Conservation (phyloP, 2,888 invertebrate species). For the Nudaria mundana region DNA sequence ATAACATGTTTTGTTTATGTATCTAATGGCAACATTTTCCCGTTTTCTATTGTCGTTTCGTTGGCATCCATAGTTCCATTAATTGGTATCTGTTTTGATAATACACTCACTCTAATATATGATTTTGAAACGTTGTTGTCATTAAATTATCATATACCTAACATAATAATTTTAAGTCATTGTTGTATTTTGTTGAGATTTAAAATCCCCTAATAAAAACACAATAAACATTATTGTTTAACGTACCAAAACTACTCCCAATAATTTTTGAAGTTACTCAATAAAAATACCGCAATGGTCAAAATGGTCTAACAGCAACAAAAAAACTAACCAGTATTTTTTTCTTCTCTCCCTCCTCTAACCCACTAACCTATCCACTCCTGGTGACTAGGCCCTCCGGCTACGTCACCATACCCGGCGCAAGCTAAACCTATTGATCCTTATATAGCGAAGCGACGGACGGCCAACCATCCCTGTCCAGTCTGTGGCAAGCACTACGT, state of each 20-base stretch:
- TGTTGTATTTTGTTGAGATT: constrained; percentile 32
- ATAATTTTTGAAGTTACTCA: constrained; percentile 3
- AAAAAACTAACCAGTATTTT: constrained; percentile 64
- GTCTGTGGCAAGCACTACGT: constrained; percentile 98
- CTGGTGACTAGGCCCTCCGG: constrained; percentile 83
- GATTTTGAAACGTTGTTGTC: constrained; percentile 29
- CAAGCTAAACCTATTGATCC: constrained; percentile 84
- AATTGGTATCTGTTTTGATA: constrained; percentile 40
- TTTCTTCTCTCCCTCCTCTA: constrained; percentile 48
- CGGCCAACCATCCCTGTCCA: constrained; percentile 96
- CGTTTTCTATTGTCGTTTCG: constrained; percentile 59
- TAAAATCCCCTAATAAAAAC: not conserved
- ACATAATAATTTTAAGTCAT: constrained; percentile 33
- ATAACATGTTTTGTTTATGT: constrained; percentile 78
- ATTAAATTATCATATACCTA: constrained; percentile 19
- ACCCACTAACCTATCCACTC: constrained; percentile 74
- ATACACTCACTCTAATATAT: constrained; percentile 36
- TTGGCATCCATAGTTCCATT: constrained; percentile 35
- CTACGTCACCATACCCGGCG: constrained; percentile 82
- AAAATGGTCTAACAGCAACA: constrained; percentile 49
- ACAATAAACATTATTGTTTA: not conserved
- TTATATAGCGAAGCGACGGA: constrained; percentile 95
- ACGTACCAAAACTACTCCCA: not conserved
- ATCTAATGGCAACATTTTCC: constrained; percentile 70
- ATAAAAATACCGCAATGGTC: constrained; percentile 13